Conservation (phyloP, 1,140 invertebrate species). For the Euwallacea fornicatus region DNA sequence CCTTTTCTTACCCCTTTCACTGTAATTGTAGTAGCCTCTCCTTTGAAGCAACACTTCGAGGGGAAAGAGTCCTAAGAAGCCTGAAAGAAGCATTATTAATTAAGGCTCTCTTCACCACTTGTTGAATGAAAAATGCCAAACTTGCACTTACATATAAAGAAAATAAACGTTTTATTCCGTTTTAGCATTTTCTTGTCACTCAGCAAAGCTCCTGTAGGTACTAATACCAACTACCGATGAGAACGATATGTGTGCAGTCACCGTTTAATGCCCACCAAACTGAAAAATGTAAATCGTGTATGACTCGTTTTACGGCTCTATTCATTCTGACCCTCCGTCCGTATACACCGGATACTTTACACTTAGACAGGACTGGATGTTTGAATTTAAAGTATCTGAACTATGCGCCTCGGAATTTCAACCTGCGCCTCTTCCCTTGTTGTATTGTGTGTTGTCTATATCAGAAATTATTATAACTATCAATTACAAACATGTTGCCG, state of each 20-base stretch:
- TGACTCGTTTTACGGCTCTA: slow-evolving; percentile 12
- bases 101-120: neutral
- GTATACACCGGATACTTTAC: slow-evolving; percentile 12
- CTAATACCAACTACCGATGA: neutral
- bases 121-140: neutral
- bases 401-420: neutral
- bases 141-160: slow-evolving; percentile 3
- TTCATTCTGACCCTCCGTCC: slow-evolving; percentile 6
- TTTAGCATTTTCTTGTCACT: neutral
- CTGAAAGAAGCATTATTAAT: neutral
- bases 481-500: too few relatives aligned
- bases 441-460: too few relatives aligned
- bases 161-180: neutral
- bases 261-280: slow-evolving; percentile 2
- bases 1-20: neutral
- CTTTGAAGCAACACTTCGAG: neutral
- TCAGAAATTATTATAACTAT: too few relatives aligned
- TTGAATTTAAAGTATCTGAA: slow-evolving; percentile 2
- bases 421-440: slow-evolving; percentile 1
- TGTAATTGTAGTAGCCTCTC: neutral
- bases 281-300: slow-evolving; percentile 5
- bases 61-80: slow-evolving; percentile 1
- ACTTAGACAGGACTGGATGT: neutral
- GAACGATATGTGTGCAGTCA: slow-evolving; percentile 1
- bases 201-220: neutral